A percentile compares a stretch with the other conserved stretches of the same genome.
Conservation (phyloP, 2,797 vertebrate species). For the Cossypha dichroa region DNA sequence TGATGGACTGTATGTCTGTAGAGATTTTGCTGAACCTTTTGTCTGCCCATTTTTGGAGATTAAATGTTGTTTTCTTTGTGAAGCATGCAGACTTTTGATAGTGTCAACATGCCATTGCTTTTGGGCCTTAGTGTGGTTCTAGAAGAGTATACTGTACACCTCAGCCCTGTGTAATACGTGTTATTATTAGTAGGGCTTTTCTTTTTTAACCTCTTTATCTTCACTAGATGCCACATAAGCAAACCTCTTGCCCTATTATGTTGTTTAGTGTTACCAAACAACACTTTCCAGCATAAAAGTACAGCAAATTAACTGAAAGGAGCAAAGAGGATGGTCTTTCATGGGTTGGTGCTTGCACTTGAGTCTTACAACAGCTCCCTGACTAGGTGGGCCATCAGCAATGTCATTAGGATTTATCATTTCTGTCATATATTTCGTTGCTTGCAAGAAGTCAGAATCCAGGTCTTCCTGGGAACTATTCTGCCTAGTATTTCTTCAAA, state of each 20-base stretch:
- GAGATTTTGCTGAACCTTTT: neutral
- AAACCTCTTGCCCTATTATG: neutral
- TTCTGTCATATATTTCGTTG: neutral
- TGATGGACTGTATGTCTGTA: neutral
- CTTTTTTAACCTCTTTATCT: neutral
- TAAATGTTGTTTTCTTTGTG: neutral
- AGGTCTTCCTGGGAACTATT: conserved; percentile 18
- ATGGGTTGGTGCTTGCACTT: neutral
- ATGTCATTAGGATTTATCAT: neutral
- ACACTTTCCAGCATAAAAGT: neutral
- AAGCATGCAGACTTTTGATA: neutral
- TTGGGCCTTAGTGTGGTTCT: neutral
- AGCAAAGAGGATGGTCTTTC: neutral
- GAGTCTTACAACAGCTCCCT: neutral
- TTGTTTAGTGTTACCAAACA: neutral
- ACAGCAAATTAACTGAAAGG: neutral
- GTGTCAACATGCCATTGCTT: neutral
- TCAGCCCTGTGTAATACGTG: neutral
- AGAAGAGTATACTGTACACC: neutral
- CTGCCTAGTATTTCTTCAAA: conserved; percentile 22
- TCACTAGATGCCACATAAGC: neutral
- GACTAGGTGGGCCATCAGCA: neutral
- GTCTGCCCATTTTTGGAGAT: neutral
- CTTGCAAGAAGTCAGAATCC: neutral
- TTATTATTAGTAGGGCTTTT: neutral